Base-by-base conservation (phyloP, 2,797 vertebrate species). In the Benthosema pterotum region DNA sequence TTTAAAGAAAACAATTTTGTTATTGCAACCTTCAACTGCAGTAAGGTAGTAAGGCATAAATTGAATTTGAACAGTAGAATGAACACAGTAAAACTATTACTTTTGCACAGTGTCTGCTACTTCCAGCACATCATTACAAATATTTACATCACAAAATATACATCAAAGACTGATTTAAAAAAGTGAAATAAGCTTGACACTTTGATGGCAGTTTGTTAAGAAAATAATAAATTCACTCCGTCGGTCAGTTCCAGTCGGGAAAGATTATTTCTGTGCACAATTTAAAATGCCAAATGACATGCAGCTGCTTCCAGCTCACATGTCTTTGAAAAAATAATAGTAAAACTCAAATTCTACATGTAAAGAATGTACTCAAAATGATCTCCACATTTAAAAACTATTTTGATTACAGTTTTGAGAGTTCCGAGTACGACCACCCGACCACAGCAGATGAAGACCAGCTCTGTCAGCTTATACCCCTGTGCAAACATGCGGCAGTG, bases 401-500 rank as follows among this genome's bases (percentile, higher is more conserved):
- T 28, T 74, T 63, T 54, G n/a, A 67, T 69, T 28, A n/a, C 72
- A 73, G 56, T 38, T 38, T 57, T 75, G 47, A 54, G 52, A 63
- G 72, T 77, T 62, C 62, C 70, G 80, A 77, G 50, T 57, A 55
- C 46, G 51, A 49, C 42, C 76, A n/a, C n/a, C 83, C 62, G 55
- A 82, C 53, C 22, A 59, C 22, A 65, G 58, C 58, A 63, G 9
- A 62, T 42, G 54, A 49, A 62, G 1, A 12, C 70, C 63, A 75
- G 75, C 63, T 69, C n/a, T 54, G 57, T 16, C 4, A 13, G 72
- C 78, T 81, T 72, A n/a, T n/a, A 61, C 76, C 80, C 50, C 80
- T 84, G 85, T 87, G 87, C 87, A 88, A 87, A 89, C 78, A 78
- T 83, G 69, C 79, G 74, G 75, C 80, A 70, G 76, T 71, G 67